phyloP scores from a whole-genome alignment of 2,113 vertebrate genomes.

The Prionailurus viverrinus region DNA sequence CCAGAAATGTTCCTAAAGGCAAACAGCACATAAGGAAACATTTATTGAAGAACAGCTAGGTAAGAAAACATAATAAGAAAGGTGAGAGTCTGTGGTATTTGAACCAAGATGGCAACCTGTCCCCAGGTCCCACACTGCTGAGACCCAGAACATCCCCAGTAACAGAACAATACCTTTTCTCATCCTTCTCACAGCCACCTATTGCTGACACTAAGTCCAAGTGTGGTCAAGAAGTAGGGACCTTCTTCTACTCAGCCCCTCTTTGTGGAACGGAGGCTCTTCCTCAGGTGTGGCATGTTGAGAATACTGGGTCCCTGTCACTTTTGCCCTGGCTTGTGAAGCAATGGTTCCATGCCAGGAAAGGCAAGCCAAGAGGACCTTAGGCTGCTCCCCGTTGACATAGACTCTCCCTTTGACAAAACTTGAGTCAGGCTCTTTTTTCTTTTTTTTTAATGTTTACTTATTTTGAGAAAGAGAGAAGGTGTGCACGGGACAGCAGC shows the following conservation, averaged over 20 bases:
- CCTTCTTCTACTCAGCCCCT: background rate
- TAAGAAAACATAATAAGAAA: conserved; percentile 4
- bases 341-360: background rate
- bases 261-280: background rate
- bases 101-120: background rate
- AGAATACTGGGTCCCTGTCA: background rate
- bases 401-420: background rate
- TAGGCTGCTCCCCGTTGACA: background rate
- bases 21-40: background rate
- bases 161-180: background rate
- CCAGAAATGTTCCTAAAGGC: background rate
- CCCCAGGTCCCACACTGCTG: background rate
- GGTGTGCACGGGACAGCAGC: no score
- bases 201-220: background rate
- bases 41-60: background rate
- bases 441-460: no score
- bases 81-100: background rate
- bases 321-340: background rate
- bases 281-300: background rate
- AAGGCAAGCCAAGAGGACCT: background rate
- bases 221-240: background rate
- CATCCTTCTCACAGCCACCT: background rate
- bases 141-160: background rate
- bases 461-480: no score
- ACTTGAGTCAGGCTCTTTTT: background rate